phyloP scores from a whole-genome alignment of 2,797 vertebrate genomes.

The Loris lydekkerianus region DNA sequence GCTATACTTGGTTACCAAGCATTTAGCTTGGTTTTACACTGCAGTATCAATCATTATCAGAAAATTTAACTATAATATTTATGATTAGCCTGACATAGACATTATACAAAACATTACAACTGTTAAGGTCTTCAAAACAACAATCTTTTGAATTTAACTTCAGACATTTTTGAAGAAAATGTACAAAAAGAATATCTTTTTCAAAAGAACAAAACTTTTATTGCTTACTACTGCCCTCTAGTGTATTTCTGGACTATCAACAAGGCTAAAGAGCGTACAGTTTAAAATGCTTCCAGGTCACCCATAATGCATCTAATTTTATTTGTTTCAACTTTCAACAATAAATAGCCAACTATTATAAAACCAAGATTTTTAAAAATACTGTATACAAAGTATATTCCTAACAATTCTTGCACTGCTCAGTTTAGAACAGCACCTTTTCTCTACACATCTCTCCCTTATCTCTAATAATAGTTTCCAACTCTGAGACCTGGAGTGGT shows the following conservation, averaged over 20 bases:
- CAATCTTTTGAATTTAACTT: slow-evolving; percentile 65
- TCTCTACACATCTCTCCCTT: not conserved
- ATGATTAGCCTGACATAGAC: slow-evolving; percentile 24
- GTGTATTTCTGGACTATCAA: slow-evolving; percentile 78
- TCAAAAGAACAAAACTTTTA: slow-evolving; percentile 76
- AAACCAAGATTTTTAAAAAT: slow-evolving; percentile 45
- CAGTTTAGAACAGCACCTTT: not conserved
- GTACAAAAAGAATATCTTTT: not conserved
- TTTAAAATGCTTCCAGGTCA: slow-evolving; percentile 40
- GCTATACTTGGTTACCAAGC: not conserved
- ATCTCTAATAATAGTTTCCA: not conserved
- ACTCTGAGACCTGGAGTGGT: not conserved
- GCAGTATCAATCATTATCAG: slow-evolving; percentile 54
- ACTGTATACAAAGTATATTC: not conserved
- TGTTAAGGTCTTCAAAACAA: slow-evolving; percentile 58
- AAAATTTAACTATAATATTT: slow-evolving; percentile 56
- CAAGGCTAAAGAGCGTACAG: not conserved
- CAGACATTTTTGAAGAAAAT: not conserved
- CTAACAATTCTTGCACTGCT: not conserved
- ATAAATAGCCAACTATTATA: slow-evolving; percentile 9
- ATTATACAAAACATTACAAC: slow-evolving; percentile 33
- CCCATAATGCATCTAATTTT: slow-evolving; percentile 1
- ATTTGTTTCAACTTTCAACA: slow-evolving; percentile 52
- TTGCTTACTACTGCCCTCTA: slow-evolving; percentile 89
- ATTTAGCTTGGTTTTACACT: slow-evolving; percentile 27